Conservation (phyloP, 2,888 invertebrate genomes). For the Agrilus biguttatus region DNA sequence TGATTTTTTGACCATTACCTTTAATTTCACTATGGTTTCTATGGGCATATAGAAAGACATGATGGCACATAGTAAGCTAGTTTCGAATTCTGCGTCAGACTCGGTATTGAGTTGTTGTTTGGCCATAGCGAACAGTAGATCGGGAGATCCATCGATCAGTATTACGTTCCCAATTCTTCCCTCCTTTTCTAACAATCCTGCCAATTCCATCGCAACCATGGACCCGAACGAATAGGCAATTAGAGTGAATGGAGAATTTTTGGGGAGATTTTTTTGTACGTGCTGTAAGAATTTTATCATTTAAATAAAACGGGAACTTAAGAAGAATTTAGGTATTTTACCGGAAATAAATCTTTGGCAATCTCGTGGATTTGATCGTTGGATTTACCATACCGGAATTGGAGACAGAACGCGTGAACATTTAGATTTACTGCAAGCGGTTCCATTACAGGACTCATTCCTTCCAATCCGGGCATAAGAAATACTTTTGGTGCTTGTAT, state of each 20-base stretch:
- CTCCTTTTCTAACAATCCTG: conserved; percentile 50
- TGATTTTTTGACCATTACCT: conserved; percentile 1
- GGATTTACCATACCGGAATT: conserved; percentile 33
- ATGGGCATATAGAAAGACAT: conserved; percentile 24
- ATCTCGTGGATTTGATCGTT: conserved; percentile 34
- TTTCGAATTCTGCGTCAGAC: conserved; percentile 36
- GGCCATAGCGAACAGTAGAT: conserved; percentile 39
- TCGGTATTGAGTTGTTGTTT: conserved; percentile 29
- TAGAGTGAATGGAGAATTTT: conserved; percentile 49
- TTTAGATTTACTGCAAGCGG: conserved; percentile 37
- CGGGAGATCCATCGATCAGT: conserved; percentile 65
- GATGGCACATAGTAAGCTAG: conserved; percentile 36
- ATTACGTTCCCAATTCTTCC: conserved; percentile 49
- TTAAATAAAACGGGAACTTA: conserved; percentile 13
- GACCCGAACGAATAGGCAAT: conserved; percentile 84
- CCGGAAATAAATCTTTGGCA: conserved; percentile 38
- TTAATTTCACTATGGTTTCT: conserved; percentile 5
- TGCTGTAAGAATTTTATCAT: conserved; percentile 30
- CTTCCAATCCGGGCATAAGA: conserved; percentile 55
- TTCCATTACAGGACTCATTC: conserved; percentile 39
- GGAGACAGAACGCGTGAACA: conserved; percentile 38
- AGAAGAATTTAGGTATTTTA: conserved; percentile 18
- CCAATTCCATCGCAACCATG: conserved; percentile 62
- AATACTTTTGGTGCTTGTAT: conserved; percentile 31
- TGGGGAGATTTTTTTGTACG: conserved; percentile 37